Base-by-base conservation (phyloP, 2,888 invertebrate species). In the Catocala fraxini region DNA sequence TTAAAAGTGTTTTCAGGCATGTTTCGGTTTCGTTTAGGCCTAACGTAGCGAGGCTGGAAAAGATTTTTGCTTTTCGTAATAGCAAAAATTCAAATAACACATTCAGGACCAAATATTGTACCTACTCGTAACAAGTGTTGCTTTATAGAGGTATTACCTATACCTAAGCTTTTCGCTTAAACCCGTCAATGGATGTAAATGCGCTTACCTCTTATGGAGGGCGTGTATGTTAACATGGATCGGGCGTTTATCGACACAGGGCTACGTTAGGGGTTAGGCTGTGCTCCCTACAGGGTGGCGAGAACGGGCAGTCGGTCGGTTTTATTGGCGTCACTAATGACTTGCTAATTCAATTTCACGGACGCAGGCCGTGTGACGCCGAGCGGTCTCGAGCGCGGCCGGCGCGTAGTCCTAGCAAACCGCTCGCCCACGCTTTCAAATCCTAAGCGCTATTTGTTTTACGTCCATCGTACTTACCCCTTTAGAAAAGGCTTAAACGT, bases 301-400 rank as follows among this genome's bases (percentile, higher is more conserved):
- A 58, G 49, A 46, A 35, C 76, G 77, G 77, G 77, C 79, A 79
- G 83, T 79, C 84, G 83, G 85, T 77, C 82, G 85, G 89, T 92
- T 93, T 93, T 91, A 93, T 93, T 92, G 91, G 92, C 93, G 92
- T 90, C 89, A 92, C 92, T 93, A 93, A 93, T 93, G 93, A 93
- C 93, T 93, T 93, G 92, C 90, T 93, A 94, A 94, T 94, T 93
- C 92, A 93, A 94, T 94, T 93, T 92, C 91, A 92, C 90, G 92
- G 91, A 83, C 87, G 87, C 86, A 88, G 85, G 81, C 73, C 75
- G 62, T 82, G 81, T 75, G 79, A 73, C 73, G 79, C 80, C 78
- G 73, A 70, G 69, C 71, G 68, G 59, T 56, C 58, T 61, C 60
- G 46, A 15, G 15, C 63, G 42, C 49, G 66, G 64, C 51, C 46